Conservation (phyloP, 2,797 vertebrate species). For the Pogonophryne albipinna region DNA sequence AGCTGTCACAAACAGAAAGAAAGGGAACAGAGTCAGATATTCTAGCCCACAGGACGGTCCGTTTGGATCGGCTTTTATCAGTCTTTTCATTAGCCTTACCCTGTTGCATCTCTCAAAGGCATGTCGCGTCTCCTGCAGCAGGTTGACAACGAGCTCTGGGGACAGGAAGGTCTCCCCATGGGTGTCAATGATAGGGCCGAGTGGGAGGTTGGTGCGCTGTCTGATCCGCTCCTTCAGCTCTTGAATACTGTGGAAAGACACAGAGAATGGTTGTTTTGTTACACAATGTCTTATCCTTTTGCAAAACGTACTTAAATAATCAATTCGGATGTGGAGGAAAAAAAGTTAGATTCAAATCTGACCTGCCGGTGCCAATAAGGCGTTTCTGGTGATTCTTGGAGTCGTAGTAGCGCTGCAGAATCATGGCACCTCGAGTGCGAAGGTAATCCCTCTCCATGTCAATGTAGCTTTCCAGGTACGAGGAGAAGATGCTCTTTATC, state of each 20-base stretch:
- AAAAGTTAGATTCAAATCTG: slow-evolving; percentile 48
- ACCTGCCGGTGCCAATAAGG: slow-evolving; percentile 94
- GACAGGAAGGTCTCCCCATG: slow-evolving; percentile 98
- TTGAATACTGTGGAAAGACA: slow-evolving; percentile 89
- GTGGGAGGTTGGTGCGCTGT: slow-evolving; percentile 93
- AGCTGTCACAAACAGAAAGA: slow-evolving; percentile 84
- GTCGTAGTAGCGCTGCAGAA: slow-evolving; percentile 98
- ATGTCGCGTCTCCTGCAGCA: slow-evolving; percentile 97
- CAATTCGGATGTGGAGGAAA: not conserved
- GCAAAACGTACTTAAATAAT: not conserved
- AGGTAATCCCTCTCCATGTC: slow-evolving; percentile 97
- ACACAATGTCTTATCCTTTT: not conserved
- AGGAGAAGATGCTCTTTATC: slow-evolving; percentile 98
- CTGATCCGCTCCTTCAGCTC: slow-evolving; percentile 97
- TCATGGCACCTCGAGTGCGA: slow-evolving; percentile 93
- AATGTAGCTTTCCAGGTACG: slow-evolving; percentile 98
- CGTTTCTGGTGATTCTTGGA: slow-evolving; percentile 99
- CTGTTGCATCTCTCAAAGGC: slow-evolving; percentile 98
- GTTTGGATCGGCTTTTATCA: not conserved
- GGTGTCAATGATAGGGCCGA: slow-evolving; percentile 97
- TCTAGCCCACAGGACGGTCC: not conserved
- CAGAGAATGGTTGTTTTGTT: slow-evolving; percentile 23
- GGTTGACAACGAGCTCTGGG: slow-evolving; percentile 97
- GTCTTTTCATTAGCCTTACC: slow-evolving; percentile 75
- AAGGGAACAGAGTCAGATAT: slow-evolving; percentile 26